Evolutionary conservation across 2,888 invertebrate genomes (phyloP).

Genomic region (Epistrophella euchroma): DNA sequence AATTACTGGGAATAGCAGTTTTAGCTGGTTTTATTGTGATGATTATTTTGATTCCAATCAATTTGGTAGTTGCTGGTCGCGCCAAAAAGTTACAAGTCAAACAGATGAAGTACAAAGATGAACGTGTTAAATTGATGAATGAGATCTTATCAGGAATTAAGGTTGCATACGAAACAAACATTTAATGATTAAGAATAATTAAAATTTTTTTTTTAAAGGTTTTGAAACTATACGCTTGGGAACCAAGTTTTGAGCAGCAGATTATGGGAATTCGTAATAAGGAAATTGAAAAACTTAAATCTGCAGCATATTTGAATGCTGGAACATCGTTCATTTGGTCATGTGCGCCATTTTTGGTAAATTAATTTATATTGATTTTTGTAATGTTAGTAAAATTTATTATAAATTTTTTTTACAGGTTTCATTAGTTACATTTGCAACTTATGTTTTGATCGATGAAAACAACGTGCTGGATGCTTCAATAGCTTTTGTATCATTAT

Average conservation of each 20-base stretch:
- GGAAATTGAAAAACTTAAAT: slow-evolving; percentile 94
- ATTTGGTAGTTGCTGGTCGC: slow-evolving; percentile 92
- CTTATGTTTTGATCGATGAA: slow-evolving; percentile 93
- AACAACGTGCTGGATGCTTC: slow-evolving; percentile 93
- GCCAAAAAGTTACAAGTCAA: slow-evolving; percentile 91
- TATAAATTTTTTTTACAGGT: slow-evolving; percentile 85
- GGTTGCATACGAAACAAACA: slow-evolving; percentile 83
- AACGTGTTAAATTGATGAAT: slow-evolving; percentile 96
- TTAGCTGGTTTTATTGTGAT: slow-evolving; percentile 94
- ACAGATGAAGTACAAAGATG: slow-evolving; percentile 97
- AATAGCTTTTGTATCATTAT: slow-evolving; percentile 97
- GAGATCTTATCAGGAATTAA: slow-evolving; percentile 97
- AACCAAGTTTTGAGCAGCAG: slow-evolving; percentile 95
- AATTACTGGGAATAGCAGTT: slow-evolving; percentile 92
- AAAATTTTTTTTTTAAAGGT: slow-evolving; percentile 85
- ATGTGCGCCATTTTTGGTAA: slow-evolving; percentile 91
- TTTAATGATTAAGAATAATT: not conserved
- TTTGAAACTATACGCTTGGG: slow-evolving; percentile 97
- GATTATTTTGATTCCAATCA: slow-evolving; percentile 95
- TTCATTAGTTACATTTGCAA: slow-evolving; percentile 94
- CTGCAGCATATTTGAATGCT: slow-evolving; percentile 94
- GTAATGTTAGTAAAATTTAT: no score
- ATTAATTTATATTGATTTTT: no score
- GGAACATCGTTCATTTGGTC: slow-evolving; percentile 97
- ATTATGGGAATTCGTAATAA: slow-evolving; percentile 93